Evolutionary conservation across 2,888 invertebrate species (phyloP).

Genomic region (Cordilura impudica): DNA sequence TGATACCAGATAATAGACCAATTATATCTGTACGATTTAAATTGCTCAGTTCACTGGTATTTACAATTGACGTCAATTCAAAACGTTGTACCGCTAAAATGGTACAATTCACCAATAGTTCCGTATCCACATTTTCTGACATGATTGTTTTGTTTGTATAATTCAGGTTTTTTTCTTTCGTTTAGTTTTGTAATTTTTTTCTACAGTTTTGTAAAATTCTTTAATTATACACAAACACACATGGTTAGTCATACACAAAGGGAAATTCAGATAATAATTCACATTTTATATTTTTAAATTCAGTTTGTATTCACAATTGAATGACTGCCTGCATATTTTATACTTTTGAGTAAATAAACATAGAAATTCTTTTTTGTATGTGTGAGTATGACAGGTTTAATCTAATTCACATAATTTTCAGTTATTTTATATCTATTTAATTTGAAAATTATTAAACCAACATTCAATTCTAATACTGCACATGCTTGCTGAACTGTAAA

Average conservation of each 20-base stretch:
- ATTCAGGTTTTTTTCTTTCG: background rate
- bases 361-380: too few relatives aligned
- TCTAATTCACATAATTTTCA: too few relatives aligned
- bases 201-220: background rate
- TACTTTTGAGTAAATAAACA: too few relatives aligned
- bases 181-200: background rate
- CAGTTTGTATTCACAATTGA: background rate
- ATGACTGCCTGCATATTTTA: too few relatives aligned
- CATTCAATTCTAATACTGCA: too few relatives aligned
- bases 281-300: background rate
- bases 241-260: background rate
- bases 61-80: slow-evolving; percentile 71
- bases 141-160: slow-evolving; percentile 61
- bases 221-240: background rate
- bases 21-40: slow-evolving; percentile 76
- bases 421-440: too few relatives aligned
- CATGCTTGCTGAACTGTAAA: too few relatives aligned
- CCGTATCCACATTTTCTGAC: slow-evolving; percentile 76
- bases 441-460: too few relatives aligned
- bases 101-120: slow-evolving; percentile 76
- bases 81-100: slow-evolving; percentile 76
- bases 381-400: too few relatives aligned
- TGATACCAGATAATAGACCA: slow-evolving; percentile 72
- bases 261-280: background rate
- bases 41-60: slow-evolving; percentile 69